Base-by-base conservation (phyloP, 2,888 invertebrate species). In the Hydrotaea cyrtoneurina region DNA sequence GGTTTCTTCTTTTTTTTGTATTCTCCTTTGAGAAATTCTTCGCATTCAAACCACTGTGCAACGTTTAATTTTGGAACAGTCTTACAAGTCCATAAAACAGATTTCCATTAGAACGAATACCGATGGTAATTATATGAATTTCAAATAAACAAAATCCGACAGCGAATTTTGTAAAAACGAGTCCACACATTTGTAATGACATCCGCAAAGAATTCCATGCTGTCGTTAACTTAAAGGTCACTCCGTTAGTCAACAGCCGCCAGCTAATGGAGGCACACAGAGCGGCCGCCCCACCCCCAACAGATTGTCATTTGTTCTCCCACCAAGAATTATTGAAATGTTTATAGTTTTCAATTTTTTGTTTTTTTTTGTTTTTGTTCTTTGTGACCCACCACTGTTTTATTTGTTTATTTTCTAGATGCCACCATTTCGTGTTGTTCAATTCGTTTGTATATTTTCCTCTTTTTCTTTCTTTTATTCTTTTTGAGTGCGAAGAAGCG, bases 171-270 rank as follows among this genome's bases (percentile, higher is more conserved):
- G n/a, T n/a, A n/a, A n/a, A n/a, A n/a, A n/a, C n/a, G n/a, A n/a
- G n/a, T n/a, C n/a, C n/a, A n/a, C n/a, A n/a, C n/a, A n/a, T n/a
- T n/a, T n/a, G 7, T 31, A 31, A 7, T 31, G 31, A 31, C n/a
- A 7, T 31, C 3, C 31, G 31, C 7, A 31, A 4, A 23, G 15
- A 23, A 50, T 7, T 39, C 19, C 11, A 43, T 53, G 64, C 74
- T 46, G 19, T 78, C 66, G 21, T 57, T 23, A 78, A 75, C 46
- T 62, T 83, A 79, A 79, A 83, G 82, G 79, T 79, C 79, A 79
- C 57, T 71, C 19, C 69, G 50, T 2, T 69, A 23, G 36, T 39
- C 31, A 26, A n/a, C n/a, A n/a, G n/a, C n/a, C n/a, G 53, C 26
- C 15, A 31, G 46, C 7, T 2, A 7, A 19, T 21, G 39, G 39